Evolutionary conservation across 2,888 invertebrate genomes (phyloP).

Genomic region (Tetramorium bicarinatum): DNA sequence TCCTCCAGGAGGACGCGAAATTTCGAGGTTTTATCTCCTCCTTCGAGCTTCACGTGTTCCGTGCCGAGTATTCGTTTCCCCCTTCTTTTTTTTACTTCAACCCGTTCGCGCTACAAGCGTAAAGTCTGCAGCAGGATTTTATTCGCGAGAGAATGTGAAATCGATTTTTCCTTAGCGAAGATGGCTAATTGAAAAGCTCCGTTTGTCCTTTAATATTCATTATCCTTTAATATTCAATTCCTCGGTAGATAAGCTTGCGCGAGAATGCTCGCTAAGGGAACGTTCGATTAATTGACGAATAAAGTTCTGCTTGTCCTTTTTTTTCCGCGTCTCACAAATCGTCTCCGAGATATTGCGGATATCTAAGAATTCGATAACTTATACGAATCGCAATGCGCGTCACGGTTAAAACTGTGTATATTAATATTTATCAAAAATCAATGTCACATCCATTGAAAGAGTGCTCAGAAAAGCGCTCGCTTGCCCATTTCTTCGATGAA

Average conservation of each 20-base stretch:
- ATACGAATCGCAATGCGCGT: not conserved
- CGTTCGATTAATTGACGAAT: conserved; percentile 31
- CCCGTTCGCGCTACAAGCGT: not conserved
- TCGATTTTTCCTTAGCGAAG: conserved; percentile 32
- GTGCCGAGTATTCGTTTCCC: not conserved
- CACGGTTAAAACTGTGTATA: not conserved
- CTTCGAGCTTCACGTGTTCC: conserved; percentile 50
- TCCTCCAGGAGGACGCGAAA: conserved; percentile 56
- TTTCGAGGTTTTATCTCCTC: conserved; percentile 49
- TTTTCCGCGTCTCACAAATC: not conserved
- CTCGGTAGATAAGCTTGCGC: conserved; percentile 16
- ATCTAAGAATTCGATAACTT: conserved; percentile 12
- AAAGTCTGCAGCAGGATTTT: not conserved
- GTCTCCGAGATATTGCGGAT: not conserved
- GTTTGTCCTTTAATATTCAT: conserved; percentile 42
- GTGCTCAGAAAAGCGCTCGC: not conserved
- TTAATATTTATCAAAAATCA: conserved; percentile 22
- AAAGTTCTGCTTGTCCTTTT: conserved; percentile 4
- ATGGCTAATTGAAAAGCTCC: conserved; percentile 27
- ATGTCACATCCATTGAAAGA: not conserved
- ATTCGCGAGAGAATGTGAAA: conserved; percentile 41
- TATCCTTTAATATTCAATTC: conserved; percentile 48
- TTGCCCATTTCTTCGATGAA: not conserved
- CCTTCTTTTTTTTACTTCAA: not conserved
- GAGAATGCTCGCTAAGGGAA: conserved; percentile 20